Conservation (phyloP, 1,140 invertebrate genomes). For the Muscidifurax raptorellus region DNA sequence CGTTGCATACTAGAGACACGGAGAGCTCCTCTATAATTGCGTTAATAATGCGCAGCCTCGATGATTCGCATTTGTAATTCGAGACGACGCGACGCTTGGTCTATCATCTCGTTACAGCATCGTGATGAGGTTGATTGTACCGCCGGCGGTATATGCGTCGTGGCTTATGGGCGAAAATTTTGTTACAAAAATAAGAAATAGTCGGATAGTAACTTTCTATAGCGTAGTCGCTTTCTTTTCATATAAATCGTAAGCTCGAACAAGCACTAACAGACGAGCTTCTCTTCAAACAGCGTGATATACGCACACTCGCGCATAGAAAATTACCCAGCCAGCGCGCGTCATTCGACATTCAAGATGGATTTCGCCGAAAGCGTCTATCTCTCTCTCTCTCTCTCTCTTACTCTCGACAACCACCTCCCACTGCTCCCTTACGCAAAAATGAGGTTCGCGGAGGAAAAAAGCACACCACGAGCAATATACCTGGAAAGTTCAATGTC, state of each 20-base stretch:
- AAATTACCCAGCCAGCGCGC: neutral
- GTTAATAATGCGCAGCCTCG: neutral
- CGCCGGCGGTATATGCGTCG: too few species aligned
- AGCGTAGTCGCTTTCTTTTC: neutral
- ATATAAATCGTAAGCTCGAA: neutral
- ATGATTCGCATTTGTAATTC: neutral
- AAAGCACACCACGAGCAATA: neutral
- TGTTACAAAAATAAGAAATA: too few species aligned
- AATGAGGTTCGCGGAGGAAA: neutral
- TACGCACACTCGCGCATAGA: neutral
- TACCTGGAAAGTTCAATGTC: conserved; percentile 27
- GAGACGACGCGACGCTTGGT: neutral
- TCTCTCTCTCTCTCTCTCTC: neutral
- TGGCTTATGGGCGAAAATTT: too few species aligned
- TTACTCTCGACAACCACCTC: neutral
- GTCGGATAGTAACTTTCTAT: too few species aligned
- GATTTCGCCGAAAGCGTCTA: neutral
- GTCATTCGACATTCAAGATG: conserved; percentile 5
- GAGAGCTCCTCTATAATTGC: conserved; percentile 1
- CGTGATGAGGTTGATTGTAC: neutral
- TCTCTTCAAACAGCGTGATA: neutral
- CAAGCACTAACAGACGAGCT: neutral
- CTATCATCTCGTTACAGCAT: neutral
- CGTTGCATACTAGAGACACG: neutral
- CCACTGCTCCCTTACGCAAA: neutral